These are phyloP conservation scores for Linurgus olivaceus DNA, from an alignment of 2,797 vertebrate genomes.

Conservation along the genomic window DNA sequence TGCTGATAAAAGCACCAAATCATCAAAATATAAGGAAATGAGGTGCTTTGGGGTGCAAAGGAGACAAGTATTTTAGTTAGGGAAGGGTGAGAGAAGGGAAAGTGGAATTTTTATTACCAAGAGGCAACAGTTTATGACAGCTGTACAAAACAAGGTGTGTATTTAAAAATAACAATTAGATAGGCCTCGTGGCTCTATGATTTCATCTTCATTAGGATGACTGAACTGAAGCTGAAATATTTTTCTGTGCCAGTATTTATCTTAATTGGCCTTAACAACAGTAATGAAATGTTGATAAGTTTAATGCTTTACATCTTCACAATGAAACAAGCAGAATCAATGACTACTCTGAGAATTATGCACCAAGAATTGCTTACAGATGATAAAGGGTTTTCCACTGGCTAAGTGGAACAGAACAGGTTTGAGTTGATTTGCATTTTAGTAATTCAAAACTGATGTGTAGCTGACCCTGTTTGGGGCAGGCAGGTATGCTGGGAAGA, in stretches of 20 bases:
- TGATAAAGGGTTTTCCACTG: background rate
- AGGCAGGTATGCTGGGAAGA: background rate
- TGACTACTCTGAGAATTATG: background rate
- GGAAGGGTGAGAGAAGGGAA: background rate
- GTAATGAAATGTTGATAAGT: background rate
- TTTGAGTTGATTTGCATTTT: background rate
- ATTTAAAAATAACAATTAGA: background rate
- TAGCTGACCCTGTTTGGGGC: background rate
- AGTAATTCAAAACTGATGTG: background rate
- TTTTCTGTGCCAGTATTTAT: background rate
- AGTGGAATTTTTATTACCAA: background rate
- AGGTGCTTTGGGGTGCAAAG: background rate
- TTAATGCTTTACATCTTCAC: background rate
- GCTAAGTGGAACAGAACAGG: background rate
- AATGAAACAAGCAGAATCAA: background rate
- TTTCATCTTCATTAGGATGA: background rate
- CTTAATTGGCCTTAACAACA: background rate
- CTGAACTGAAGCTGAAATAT: background rate
- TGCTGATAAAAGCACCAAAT: background rate
- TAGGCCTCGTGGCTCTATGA: background rate
- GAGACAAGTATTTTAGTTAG: background rate
- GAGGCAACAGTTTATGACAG: background rate
- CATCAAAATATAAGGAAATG: background rate
- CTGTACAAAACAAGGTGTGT: background rate
- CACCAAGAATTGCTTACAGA: background rate